Evolutionary conservation across 2,113 vertebrate species (phyloP).

Genomic region (Labeo rohita): DNA sequence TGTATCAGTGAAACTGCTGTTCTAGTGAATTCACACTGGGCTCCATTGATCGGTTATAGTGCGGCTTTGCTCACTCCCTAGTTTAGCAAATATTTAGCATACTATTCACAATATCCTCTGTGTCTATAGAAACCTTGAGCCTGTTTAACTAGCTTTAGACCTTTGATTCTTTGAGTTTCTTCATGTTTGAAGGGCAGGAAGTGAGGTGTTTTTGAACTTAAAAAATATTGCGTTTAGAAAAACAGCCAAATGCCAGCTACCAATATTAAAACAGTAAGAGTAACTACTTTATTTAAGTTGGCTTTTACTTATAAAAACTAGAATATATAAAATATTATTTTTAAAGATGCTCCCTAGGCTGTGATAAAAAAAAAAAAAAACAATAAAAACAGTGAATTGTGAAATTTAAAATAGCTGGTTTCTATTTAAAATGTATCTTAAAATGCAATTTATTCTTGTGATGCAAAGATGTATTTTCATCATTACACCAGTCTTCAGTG

Average conservation of each 20-base stretch:
- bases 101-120: neutral
- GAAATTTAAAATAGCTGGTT: neutral
- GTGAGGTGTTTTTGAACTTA: too few species aligned
- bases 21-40: neutral
- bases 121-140: neutral
- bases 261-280: neutral
- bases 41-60: neutral
- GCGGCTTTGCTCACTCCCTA: neutral
- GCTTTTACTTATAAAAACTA: neutral
- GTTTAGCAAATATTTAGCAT: constrained; percentile 14
- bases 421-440: neutral
- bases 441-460: neutral
- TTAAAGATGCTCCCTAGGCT: too few species aligned
- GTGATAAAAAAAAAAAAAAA: too few species aligned
- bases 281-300: neutral
- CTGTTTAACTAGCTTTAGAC: constrained; percentile 14
- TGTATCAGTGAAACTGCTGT: neutral
- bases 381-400: neutral
- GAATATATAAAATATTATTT: too few species aligned
- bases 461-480: neutral
- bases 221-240: neutral
- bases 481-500: neutral
- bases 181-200: neutral
- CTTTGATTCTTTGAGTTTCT: neutral
- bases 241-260: neutral